Percentiles rank a stretch among this genome's conserved stretches.
phyloP scores from a whole-genome alignment of 2,888 invertebrate species.

The Alsophila aescularia region DNA sequence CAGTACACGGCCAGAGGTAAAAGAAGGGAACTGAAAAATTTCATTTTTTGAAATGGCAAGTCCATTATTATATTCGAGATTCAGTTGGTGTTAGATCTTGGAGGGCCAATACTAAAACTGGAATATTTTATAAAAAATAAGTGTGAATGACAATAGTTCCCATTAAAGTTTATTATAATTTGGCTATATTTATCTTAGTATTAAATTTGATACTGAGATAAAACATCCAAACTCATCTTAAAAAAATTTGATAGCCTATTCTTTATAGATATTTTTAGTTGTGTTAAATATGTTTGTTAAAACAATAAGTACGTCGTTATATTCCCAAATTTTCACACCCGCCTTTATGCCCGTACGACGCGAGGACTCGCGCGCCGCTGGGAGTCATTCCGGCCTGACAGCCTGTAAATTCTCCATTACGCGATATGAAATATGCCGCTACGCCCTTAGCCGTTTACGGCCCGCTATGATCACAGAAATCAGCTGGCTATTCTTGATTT shows the following conservation, averaged over 20 bases:
- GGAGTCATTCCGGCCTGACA: conserved; percentile 83
- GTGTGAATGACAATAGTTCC: no score
- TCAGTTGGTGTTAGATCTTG: no score
- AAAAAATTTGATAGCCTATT: no score
- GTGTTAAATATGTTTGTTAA: no score
- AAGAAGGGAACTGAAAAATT: conserved; percentile 19
- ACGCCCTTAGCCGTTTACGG: conserved; percentile 62
- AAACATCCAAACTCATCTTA: no score
- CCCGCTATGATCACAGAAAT: conserved; percentile 57
- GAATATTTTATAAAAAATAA: no score
- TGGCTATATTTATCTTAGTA: no score
- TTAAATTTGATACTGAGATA: no score
- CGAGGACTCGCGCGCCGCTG: conserved; percentile 67
- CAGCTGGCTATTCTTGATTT: conserved; percentile 43
- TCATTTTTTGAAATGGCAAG: neutral
- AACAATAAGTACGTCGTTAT: neutral
- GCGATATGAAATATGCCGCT: conserved; percentile 82
- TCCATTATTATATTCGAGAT: no score
- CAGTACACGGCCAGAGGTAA: conserved; percentile 32
- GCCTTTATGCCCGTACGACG: conserved; percentile 43
- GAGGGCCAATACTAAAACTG: no score
- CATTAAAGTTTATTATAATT: no score
- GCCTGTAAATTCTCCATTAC: conserved; percentile 85
- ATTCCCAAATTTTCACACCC: conserved; percentile 44
- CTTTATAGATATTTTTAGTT: no score